phyloP scores from a whole-genome alignment of 2,888 invertebrate species.

The Eupeodes luniger region DNA sequence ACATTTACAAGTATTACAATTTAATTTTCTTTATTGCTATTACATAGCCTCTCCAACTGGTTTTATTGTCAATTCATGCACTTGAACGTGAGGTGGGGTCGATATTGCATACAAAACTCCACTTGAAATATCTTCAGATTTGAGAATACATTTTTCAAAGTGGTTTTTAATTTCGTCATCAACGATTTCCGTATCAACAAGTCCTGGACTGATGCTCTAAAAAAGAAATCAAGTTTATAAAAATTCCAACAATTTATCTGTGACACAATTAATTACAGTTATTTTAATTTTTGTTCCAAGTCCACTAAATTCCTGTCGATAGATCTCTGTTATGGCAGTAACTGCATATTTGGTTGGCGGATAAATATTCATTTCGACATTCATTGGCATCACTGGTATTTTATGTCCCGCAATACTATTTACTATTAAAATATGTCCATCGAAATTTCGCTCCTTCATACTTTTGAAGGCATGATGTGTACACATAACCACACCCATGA shows the following conservation, averaged over 20 bases:
- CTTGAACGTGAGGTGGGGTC: slow-evolving; percentile 82
- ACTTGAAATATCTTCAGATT: slow-evolving; percentile 86
- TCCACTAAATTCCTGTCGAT: slow-evolving; percentile 77
- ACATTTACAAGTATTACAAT: no score
- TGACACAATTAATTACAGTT: not conserved
- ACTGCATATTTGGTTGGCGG: slow-evolving; percentile 76
- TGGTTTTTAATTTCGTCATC: not conserved
- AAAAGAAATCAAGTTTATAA: not conserved
- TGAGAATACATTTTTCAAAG: slow-evolving; percentile 77
- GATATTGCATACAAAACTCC: slow-evolving; percentile 86
- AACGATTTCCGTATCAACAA: slow-evolving; percentile 8
- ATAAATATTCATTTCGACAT: slow-evolving; percentile 71
- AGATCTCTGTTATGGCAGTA: slow-evolving; percentile 75
- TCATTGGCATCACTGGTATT: slow-evolving; percentile 31
- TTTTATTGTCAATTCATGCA: slow-evolving; percentile 58
- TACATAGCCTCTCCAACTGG: slow-evolving; percentile 47
- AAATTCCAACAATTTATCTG: not conserved
- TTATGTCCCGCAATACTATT: slow-evolving; percentile 81
- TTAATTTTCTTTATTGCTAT: not conserved
- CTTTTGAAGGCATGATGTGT: slow-evolving; percentile 84
- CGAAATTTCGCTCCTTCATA: slow-evolving; percentile 83
- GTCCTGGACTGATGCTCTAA: slow-evolving; percentile 31
- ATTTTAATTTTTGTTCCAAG: slow-evolving; percentile 44
- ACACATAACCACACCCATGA: slow-evolving; percentile 83
- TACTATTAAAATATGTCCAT: slow-evolving; percentile 84